These are phyloP conservation scores for Sebastes fasciatus DNA, from an alignment of 2,113 vertebrate species.

Conservation along the genomic window DNA sequence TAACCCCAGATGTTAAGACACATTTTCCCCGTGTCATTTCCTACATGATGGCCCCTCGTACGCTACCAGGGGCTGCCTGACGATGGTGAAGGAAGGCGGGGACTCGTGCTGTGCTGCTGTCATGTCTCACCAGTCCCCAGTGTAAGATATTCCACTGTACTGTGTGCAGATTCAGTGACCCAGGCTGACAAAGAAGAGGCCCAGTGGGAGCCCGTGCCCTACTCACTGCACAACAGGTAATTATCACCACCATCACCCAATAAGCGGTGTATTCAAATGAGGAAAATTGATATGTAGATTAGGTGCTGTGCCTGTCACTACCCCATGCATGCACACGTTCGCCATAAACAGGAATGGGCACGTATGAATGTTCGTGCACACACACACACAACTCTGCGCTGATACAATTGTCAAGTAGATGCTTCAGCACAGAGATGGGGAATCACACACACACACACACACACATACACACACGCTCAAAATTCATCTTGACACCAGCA, in stretches of 20 bases:
- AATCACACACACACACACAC: constrained; percentile 22
- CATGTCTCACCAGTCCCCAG: constrained; percentile 65
- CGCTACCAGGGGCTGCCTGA: constrained; percentile 33
- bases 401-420: constrained; percentile 27
- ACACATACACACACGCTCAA: constrained; percentile 9
- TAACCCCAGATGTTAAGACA: constrained; percentile 29
- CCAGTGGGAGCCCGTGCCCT: constrained; percentile 63
- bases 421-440: constrained; percentile 17
- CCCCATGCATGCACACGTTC: constrained; percentile 38
- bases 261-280: constrained; percentile 75
- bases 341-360: constrained; percentile 38
- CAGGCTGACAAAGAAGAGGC: constrained; percentile 51
- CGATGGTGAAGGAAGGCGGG: constrained; percentile 24
- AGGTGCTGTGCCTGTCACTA: constrained; percentile 37
- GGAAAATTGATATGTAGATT: constrained; percentile 78
- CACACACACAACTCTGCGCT: neutral
- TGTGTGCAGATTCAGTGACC: constrained; percentile 61
- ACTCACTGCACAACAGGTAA: constrained; percentile 75
- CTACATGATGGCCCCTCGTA: constrained; percentile 25
- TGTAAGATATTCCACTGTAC: constrained; percentile 50
- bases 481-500: constrained; percentile 58
- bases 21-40: constrained; percentile 46
- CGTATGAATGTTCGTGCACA: constrained; percentile 6
- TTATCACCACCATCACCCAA: constrained; percentile 72
- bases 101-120: constrained; percentile 52